phyloP scores from a whole-genome alignment of 2,888 invertebrate species.

The Zaprionus obscuricornis region DNA sequence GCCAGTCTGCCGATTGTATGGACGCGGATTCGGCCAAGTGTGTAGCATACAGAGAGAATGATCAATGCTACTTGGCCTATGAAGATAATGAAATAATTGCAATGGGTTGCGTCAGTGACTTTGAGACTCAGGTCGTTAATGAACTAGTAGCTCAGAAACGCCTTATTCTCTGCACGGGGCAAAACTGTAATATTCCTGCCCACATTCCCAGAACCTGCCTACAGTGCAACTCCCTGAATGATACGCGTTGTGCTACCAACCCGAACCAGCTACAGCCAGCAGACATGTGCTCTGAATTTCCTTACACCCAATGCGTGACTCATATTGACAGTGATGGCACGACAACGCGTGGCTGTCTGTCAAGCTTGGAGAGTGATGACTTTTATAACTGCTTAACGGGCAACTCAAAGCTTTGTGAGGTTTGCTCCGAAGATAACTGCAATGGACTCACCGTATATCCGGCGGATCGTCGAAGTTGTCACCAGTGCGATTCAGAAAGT shows the following conservation, averaged over 20 bases:
- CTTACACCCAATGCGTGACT: slow-evolving; percentile 76
- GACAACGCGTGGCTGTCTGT: slow-evolving; percentile 77
- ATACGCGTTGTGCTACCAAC: slow-evolving; percentile 77
- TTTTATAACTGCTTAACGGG: slow-evolving; percentile 72
- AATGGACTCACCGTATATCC: slow-evolving; percentile 75
- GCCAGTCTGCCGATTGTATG: slow-evolving; percentile 57
- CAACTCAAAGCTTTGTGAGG: slow-evolving; percentile 56
- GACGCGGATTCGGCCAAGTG: slow-evolving; percentile 47
- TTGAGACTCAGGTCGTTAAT: slow-evolving; percentile 52
- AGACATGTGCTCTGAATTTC: slow-evolving; percentile 57
- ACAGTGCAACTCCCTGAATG: slow-evolving; percentile 66
- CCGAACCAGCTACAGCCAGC: slow-evolving; percentile 68
- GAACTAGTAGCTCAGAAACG: slow-evolving; percentile 67
- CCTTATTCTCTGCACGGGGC: slow-evolving; percentile 68
- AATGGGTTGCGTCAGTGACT: slow-evolving; percentile 81
- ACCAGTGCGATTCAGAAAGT: slow-evolving; percentile 73
- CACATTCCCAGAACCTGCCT: slow-evolving; percentile 57
- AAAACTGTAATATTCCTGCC: slow-evolving; percentile 68
- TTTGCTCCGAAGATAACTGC: slow-evolving; percentile 68
- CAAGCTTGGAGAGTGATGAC: slow-evolving; percentile 36
- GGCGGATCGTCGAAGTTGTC: slow-evolving; percentile 61
- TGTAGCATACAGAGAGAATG: slow-evolving; percentile 58
- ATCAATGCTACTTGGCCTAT: slow-evolving; percentile 75
- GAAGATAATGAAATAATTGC: slow-evolving; percentile 44
- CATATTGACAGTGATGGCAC: slow-evolving; percentile 66